Conservation (phyloP, 1,140 invertebrate genomes). For the Leptinotarsa texana region DNA sequence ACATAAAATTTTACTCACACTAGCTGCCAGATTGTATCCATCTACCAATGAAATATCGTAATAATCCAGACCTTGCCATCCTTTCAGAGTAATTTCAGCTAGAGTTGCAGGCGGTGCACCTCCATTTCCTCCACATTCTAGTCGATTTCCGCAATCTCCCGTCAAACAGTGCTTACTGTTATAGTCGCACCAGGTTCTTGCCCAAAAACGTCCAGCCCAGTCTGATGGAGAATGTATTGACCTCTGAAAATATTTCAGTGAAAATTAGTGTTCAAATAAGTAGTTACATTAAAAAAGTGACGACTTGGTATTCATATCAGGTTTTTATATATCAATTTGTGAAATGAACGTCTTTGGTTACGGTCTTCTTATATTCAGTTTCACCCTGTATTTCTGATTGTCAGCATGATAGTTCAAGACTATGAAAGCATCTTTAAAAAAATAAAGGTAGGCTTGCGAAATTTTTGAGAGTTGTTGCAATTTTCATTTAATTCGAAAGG, state of each 20-base stretch:
- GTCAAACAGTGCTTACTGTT: slow-evolving; percentile 48
- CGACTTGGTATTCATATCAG: too few species aligned
- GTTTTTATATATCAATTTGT: too few species aligned
- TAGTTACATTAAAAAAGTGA: too few species aligned
- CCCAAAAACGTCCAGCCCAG: slow-evolving; percentile 55
- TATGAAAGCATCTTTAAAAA: too few species aligned
- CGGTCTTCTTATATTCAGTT: too few species aligned
- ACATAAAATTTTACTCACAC: slow-evolving; percentile 34
- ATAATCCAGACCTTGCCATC: slow-evolving; percentile 52
- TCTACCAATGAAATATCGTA: slow-evolving; percentile 59
- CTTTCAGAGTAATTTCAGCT: slow-evolving; percentile 57
- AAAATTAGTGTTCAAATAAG: too few species aligned
- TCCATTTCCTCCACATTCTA: slow-evolving; percentile 56
- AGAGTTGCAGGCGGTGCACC: slow-evolving; percentile 57
- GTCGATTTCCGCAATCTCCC: slow-evolving; percentile 55
- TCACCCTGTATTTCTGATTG: too few species aligned
- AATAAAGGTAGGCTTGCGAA: too few species aligned
- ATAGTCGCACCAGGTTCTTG: slow-evolving; percentile 53
- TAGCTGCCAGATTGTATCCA: slow-evolving; percentile 54
- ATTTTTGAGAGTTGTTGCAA: too few species aligned
- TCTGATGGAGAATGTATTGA: slow-evolving; percentile 38
- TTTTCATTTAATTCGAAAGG: too few species aligned
- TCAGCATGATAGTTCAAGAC: too few species aligned
- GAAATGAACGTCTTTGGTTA: too few species aligned
- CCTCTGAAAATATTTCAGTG: slow-evolving; percentile 23